These are phyloP conservation scores for Terrapene triunguis DNA, from an alignment of 2,113 vertebrate genomes.

Conservation along the genomic window DNA sequence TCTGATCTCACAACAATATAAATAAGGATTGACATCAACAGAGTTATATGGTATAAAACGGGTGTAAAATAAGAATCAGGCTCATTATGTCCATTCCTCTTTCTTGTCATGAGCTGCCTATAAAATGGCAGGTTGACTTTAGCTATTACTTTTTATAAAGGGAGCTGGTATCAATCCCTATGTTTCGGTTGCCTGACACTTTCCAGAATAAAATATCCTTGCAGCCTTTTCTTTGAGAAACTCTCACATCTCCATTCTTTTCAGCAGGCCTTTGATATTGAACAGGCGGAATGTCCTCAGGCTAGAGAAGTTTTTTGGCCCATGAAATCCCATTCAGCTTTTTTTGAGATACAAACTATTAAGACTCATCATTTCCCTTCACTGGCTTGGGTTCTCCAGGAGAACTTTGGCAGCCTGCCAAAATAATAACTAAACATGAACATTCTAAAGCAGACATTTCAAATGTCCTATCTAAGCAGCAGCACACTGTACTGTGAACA, in stretches of 20 bases:
- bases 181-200: not conserved
- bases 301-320: no score
- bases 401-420: no score
- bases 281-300: no score
- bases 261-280: no score
- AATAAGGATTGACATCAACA: not conserved
- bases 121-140: not conserved
- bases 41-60: not conserved
- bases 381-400: no score
- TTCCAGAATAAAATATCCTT: not conserved
- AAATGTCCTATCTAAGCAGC: no score
- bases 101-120: not conserved
- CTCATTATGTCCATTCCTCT: not conserved
- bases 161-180: not conserved
- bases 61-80: not conserved
- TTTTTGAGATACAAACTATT: no score
- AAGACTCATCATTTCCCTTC: no score
- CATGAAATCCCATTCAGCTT: no score
- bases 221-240: not conserved
- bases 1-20: not conserved
- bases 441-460: no score
- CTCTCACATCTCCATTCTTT: not conserved
- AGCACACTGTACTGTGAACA: no score
- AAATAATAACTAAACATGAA: no score
- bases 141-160: not conserved